phyloP scores from a whole-genome alignment of 2,113 vertebrate species.

The Butorides virescens region DNA sequence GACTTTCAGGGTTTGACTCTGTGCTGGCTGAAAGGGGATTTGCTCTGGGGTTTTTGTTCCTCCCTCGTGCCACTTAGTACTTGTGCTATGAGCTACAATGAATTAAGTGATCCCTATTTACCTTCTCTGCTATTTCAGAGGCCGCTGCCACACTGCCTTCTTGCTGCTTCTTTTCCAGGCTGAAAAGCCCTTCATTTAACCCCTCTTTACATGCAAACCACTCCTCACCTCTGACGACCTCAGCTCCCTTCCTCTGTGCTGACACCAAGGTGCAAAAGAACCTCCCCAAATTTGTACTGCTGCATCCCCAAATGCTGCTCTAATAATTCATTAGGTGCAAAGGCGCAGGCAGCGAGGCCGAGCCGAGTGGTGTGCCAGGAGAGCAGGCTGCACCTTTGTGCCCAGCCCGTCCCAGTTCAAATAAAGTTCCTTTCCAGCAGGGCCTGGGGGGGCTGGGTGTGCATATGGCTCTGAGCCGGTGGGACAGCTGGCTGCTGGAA shows the following conservation, averaged over 20 bases:
- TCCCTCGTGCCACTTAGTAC: background rate
- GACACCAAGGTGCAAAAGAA: background rate
- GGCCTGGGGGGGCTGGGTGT: background rate
- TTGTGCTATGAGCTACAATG: background rate
- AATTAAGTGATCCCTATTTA: background rate
- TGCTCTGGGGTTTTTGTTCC: background rate
- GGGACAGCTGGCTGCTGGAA: background rate
- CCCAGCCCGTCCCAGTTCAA: background rate
- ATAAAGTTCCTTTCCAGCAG: background rate
- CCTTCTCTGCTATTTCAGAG: background rate
- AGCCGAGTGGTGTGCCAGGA: rapidly evolving
- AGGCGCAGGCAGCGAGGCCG: rapidly evolving
- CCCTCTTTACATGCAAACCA: background rate
- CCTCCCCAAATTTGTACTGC: rapidly evolving
- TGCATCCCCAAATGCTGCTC: no score
- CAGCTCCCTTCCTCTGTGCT: background rate
- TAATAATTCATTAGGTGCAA: rapidly evolving
- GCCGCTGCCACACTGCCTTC: background rate
- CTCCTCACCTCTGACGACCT: background rate
- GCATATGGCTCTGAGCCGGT: background rate
- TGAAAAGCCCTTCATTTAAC: background rate
- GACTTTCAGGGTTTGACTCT: background rate
- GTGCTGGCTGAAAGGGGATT: background rate
- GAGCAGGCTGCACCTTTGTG: background rate
- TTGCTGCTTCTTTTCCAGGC: background rate